These are phyloP conservation scores for Cyclophora punctaria DNA, from an alignment of 2,888 invertebrate species.

Conservation along the genomic window DNA sequence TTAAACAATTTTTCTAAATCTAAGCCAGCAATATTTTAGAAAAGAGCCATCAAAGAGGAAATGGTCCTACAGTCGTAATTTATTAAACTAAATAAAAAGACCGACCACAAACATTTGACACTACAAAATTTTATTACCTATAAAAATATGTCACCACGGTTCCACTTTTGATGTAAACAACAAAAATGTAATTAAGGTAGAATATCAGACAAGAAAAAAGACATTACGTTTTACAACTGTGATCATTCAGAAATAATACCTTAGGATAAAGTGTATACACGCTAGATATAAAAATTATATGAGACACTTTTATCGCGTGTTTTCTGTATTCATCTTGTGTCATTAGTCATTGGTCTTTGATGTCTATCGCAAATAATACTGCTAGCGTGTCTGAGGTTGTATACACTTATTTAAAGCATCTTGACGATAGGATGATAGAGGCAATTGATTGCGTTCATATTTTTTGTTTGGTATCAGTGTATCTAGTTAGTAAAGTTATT, in stretches of 20 bases:
- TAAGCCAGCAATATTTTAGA: too few relatives aligned
- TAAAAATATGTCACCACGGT: background rate
- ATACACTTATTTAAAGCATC: slow-evolving; percentile 38
- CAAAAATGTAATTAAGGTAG: background rate
- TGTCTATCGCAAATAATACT: slow-evolving; percentile 64
- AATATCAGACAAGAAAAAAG: slow-evolving; percentile 3
- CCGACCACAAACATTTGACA: background rate
- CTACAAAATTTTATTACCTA: background rate
- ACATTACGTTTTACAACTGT: slow-evolving; percentile 5
- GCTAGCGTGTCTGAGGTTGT: slow-evolving; percentile 45
- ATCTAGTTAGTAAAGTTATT: too few relatives aligned
- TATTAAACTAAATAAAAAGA: background rate
- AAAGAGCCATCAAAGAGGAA: too few relatives aligned
- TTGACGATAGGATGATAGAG: slow-evolving; percentile 19
- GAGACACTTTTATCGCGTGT: slow-evolving; percentile 65
- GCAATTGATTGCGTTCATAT: slow-evolving; percentile 11
- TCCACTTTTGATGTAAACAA: slow-evolving; percentile 8
- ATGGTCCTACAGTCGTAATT: too few relatives aligned
- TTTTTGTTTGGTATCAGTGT: background rate
- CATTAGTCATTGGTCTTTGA: slow-evolving; percentile 64
- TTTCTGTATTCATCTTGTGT: slow-evolving; percentile 63
- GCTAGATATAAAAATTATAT: slow-evolving; percentile 46
- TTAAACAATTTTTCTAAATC: too few relatives aligned
- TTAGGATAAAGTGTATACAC: slow-evolving; percentile 9
- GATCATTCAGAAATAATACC: slow-evolving; percentile 7